A percentile compares a stretch with the other conserved stretches of the same genome.
Evolutionary conservation across 2,888 invertebrate genomes (phyloP).

Genomic region (Drosophila vallismaia): DNA sequence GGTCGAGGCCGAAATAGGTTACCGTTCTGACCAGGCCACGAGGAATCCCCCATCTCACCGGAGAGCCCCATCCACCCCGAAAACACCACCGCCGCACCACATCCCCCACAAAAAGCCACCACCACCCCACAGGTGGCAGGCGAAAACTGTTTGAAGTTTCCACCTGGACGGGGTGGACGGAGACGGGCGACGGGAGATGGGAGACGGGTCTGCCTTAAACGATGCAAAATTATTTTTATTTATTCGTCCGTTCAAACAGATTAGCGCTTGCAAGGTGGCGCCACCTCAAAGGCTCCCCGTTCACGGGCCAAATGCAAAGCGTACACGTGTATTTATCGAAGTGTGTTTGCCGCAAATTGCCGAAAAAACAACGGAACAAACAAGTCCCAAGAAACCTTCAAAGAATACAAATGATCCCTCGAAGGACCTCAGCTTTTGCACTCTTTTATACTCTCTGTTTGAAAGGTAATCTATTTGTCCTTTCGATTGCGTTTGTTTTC

Average conservation of each 20-base stretch:
- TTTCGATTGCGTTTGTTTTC: background rate
- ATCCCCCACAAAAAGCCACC: constrained; percentile 43
- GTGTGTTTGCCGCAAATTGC: constrained; percentile 1
- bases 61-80: background rate
- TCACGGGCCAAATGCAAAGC: constrained; percentile 39
- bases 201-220: constrained; percentile 7
- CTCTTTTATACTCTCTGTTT: background rate
- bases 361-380: constrained; percentile 1
- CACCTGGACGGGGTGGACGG: background rate
- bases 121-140: constrained; percentile 49
- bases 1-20: constrained; percentile 29
- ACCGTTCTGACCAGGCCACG: constrained; percentile 33
- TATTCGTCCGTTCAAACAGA: constrained; percentile 76
- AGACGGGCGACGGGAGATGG: too few species aligned
- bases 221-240: constrained; percentile 76
- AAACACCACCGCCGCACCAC: constrained; percentile 26
- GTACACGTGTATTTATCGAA: constrained; percentile 3
- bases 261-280: constrained; percentile 63
- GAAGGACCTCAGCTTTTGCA: background rate
- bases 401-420: constrained; percentile 1
- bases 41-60: constrained; percentile 1
- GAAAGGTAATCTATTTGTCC: background rate
- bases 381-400: background rate
- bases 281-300: constrained; percentile 39
- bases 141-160: constrained; percentile 71